Evolutionary conservation across 2,888 invertebrate genomes (phyloP), one percentile per base, ranked within the genome.

Genomic region (Proisotoma minuta): DNA sequence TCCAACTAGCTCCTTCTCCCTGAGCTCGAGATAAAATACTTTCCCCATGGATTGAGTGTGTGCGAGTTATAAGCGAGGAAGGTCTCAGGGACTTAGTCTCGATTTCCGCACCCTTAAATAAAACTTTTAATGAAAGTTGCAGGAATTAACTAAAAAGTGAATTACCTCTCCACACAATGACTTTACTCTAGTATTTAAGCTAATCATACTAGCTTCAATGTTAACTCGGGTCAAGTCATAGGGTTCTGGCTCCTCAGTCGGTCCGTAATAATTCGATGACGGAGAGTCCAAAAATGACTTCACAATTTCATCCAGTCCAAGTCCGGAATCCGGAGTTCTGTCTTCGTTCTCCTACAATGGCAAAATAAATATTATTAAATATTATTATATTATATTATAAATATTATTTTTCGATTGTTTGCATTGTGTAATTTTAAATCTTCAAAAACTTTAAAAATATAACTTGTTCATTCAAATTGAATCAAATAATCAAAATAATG

Each of bases 131-230:
- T 8, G 8, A 10, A 34, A 8, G 34, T 10, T 34, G 15, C 34
- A 34, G 8, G 34, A 10, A 34, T 15, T 10, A 34, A 34, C 15
- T 34, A 10, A 34, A 10, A 10, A 10, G 15, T 34, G 8, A 10
- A 8, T 34, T 34, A 34, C 34, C 34, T 86, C 81, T 1, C 87
- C 87, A 75, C 87, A 88, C 3, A 91, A 79, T 77, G 87, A 88
- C 75, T 89, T 89, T 0, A 88, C 86, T 79, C 90, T 90, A 73
- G 89, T 88, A 24, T 88, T 87, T 66, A 91, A 80, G 77, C 90
- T 91, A 84, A 91, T 89, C 4, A 91, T 86, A 75, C 89, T 88
- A 0, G 91, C 91, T 78, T 91, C 90, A 57, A 90, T 88, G 76
- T 92, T 92, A 40, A 91, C 78, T 74, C 90, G 87, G 0, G 89